phyloP scores from a whole-genome alignment of 2,888 invertebrate species.

The Nowickia ferox region DNA sequence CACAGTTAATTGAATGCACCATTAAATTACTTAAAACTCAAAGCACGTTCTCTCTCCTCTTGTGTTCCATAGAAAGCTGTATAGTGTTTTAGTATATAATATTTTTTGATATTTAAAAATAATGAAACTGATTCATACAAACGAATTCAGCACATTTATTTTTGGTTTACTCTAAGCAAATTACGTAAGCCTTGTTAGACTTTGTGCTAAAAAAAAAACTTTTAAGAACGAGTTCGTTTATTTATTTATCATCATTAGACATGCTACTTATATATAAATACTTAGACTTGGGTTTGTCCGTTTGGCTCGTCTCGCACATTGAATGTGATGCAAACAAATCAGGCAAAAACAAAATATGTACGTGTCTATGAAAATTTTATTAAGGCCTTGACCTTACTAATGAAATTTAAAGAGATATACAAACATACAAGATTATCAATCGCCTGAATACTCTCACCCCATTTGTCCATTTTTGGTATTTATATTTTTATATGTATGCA shows the following conservation, averaged over 20 bases:
- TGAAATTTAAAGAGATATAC: constrained; percentile 35
- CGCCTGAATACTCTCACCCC: not conserved
- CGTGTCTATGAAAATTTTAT: not conserved
- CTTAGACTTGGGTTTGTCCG: constrained; percentile 9
- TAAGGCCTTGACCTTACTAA: constrained; percentile 69
- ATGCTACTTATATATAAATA: constrained; percentile 8
- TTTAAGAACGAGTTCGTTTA: constrained; percentile 41
- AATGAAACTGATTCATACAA: constrained; percentile 38
- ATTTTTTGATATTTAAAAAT: constrained; percentile 1
- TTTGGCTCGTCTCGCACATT: not conserved
- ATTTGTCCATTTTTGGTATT: not conserved
- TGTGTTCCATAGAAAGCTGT: not conserved
- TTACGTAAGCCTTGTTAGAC: constrained; percentile 60
- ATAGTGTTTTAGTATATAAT: not conserved
- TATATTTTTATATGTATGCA: not conserved
- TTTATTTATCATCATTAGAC: constrained; percentile 31
- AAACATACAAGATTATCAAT: constrained; percentile 18
- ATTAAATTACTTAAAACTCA: constrained; percentile 21
- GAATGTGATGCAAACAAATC: constrained; percentile 7
- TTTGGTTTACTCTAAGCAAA: constrained; percentile 42
- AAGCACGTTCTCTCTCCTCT: constrained; percentile 29
- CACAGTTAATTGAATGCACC: not conserved
- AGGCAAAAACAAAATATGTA: not conserved
- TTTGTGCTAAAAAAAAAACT: constrained; percentile 35
- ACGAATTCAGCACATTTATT: constrained; percentile 21